Percentiles rank a stretch among this genome's conserved stretches.
phyloP scores from a whole-genome alignment of 2,888 invertebrate genomes.

The Agrotis ipsilon region DNA sequence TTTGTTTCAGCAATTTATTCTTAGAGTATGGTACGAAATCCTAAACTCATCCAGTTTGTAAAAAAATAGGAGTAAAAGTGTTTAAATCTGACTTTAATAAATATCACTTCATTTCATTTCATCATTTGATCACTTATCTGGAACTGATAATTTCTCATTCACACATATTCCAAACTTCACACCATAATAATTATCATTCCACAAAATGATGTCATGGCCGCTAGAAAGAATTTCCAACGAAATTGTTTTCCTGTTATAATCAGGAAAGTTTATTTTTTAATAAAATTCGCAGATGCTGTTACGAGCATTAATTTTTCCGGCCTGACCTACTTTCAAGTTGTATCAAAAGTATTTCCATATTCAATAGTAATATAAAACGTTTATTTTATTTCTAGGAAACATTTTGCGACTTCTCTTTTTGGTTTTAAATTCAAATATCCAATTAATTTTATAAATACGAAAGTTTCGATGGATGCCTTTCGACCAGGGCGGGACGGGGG shows the following conservation, averaged over 20 bases:
- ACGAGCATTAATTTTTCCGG: conserved; percentile 18
- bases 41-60: no score
- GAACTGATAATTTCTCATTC: no score
- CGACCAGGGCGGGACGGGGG: no score
- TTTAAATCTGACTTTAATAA: no score
- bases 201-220: conserved; percentile 8
- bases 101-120: no score
- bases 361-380: not conserved
- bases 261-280: conserved; percentile 46
- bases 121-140: no score
- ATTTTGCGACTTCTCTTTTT: not conserved
- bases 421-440: not conserved
- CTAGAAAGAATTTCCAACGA: conserved; percentile 20
- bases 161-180: no score
- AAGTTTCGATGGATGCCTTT: no score
- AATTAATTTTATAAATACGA: no score
- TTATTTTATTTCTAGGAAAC: not conserved
- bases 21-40: no score
- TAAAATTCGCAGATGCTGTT: conserved; percentile 28
- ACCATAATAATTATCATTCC: not conserved
- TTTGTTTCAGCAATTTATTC: no score
- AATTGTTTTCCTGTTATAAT: conserved; percentile 37
- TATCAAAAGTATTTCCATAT: conserved; percentile 32
- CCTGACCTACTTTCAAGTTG: conserved; percentile 49
- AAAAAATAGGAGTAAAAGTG: no score